Evolutionary conservation across 2,888 invertebrate genomes (phyloP).

Genomic region (Pycnomerus fuliginosus): DNA sequence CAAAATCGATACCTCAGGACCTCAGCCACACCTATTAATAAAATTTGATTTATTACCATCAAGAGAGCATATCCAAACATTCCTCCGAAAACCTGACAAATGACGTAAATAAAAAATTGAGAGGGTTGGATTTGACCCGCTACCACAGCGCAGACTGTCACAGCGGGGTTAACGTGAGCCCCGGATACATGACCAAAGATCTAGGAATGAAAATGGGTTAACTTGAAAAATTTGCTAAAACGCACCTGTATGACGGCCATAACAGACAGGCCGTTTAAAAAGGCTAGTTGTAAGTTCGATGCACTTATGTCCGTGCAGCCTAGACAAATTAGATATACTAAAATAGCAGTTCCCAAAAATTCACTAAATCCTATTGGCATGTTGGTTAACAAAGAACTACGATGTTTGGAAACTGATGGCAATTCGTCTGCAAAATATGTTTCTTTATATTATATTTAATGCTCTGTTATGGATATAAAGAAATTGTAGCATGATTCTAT

Average conservation of each 20-base stretch:
- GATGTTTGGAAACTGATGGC: too few relatives aligned
- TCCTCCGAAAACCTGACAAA: constrained; percentile 66
- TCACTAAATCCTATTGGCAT: constrained; percentile 53
- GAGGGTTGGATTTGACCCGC: constrained; percentile 59
- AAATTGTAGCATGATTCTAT: too few relatives aligned
- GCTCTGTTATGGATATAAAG: too few relatives aligned
- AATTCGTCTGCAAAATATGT: too few relatives aligned
- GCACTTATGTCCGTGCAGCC: constrained; percentile 50
- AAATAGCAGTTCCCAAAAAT: constrained; percentile 64
- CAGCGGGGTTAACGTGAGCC: constrained; percentile 76
- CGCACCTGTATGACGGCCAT: constrained; percentile 65
- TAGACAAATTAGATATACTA: constrained; percentile 74
- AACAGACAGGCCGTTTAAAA: constrained; percentile 68
- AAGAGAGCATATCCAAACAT: constrained; percentile 67
- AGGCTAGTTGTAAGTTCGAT: constrained; percentile 43
- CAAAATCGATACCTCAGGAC: constrained; percentile 15
- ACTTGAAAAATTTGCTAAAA: constrained; percentile 2
- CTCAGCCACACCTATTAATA: too few relatives aligned
- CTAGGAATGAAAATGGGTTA: constrained; percentile 47
- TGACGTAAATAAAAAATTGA: constrained; percentile 62
- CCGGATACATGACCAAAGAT: constrained; percentile 76
- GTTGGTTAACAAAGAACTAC: constrained; percentile 1
- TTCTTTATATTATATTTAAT: too few relatives aligned
- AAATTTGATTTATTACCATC: constrained; percentile 50
- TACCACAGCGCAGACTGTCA: constrained; percentile 65